These are phyloP conservation scores for Spisula subtruncata DNA, from an alignment of 2,888 invertebrate genomes.

Conservation along the genomic window DNA sequence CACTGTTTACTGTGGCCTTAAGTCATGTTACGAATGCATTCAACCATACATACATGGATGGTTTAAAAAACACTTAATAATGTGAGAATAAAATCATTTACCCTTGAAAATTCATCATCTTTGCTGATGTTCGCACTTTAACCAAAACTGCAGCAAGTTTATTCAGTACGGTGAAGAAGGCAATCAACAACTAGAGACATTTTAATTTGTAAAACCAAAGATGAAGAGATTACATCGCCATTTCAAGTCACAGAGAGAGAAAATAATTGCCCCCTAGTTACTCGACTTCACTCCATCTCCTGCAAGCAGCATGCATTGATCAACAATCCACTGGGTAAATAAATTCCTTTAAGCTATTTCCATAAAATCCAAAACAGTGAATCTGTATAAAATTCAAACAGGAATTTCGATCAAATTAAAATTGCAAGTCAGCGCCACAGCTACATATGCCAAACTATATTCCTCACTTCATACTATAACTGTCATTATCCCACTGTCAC, in stretches of 20 bases:
- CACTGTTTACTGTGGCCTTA: not conserved
- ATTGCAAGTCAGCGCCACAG: not conserved
- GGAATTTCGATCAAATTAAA: not conserved
- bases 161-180: not conserved
- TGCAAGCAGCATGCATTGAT: not conserved
- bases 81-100: conserved; percentile 12
- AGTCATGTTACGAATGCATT: not conserved
- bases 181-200: conserved; percentile 4
- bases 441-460: not conserved
- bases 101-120: conserved; percentile 45
- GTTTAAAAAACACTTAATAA: not conserved
- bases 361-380: not conserved
- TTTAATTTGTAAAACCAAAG: conserved; percentile 7
- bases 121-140: not conserved
- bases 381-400: not conserved
- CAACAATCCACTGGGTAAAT: not conserved
- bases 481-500: not conserved
- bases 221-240: not conserved
- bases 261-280: not conserved
- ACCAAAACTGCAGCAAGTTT: not conserved
- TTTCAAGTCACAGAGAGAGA: not conserved
- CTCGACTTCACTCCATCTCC: not conserved
- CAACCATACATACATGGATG: conserved; percentile 7
- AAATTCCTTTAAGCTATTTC: conserved; percentile 1
- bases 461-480: not conserved